Evolutionary conservation across 2,888 invertebrate genomes (phyloP), one percentile per base, ranked within the genome.

Genomic region (Spisula subtruncata): DNA sequence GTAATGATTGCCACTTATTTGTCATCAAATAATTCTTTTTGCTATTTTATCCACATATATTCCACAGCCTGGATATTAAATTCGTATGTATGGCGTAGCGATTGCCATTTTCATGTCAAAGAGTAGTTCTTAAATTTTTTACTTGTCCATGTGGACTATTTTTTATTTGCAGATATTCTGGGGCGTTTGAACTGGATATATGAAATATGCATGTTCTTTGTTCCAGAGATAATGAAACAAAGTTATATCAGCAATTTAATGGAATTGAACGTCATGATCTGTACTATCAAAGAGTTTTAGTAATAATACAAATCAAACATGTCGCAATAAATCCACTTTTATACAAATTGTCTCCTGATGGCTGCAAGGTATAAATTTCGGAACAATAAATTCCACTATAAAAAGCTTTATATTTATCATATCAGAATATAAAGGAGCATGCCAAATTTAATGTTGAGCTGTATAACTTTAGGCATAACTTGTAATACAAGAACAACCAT

Each of bases 191-290:
- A 66, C 51, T 66, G 25, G 25, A 66, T 66, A n/a, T n/a, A 66
- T 66, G 60, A 66, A 66, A 66, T 66, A 66, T 66, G 60, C 60
- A 66, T 66, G 60, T 4, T 66, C n/a, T 25, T 66, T 66, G 60
- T 66, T 25, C 6, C 60, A 66, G 60, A 25, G 60, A 66, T 66
- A 66, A 66, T 66, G 60, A 66, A 66, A 66, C 60, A 66, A 66
- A n/a, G 25, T 66, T n/a, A 66, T 25, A 66, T 66, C n/a, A 25
- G 60, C 60, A 66, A 66, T 66, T 66, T n/a, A 66, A 66, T 25
- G 20, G 60, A 10, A n/a, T 66, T 66, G 60, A 25, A 66, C 60
- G 1, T 66, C 25, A 25, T 66, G 60, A 66, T 66, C 60, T 66
- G 25, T 12, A 25, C 25, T 66, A 25, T 66, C 60, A 66, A 25